These are phyloP conservation scores for Aporrectodea caliginosa DNA, from an alignment of 1,140 invertebrate genomes.

Conservation along the genomic window DNA sequence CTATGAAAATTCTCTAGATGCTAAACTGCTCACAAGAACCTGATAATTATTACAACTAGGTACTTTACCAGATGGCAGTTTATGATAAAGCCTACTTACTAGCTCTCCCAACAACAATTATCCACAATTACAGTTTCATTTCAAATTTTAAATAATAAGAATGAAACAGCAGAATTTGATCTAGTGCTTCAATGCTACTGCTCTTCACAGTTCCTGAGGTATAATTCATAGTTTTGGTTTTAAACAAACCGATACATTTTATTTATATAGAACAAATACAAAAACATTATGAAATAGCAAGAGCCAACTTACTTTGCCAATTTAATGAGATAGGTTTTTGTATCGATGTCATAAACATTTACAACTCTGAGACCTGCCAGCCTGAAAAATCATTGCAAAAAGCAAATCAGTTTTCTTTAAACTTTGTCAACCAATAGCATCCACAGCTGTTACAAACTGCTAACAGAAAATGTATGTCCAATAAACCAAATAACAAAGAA, in stretches of 20 bases:
- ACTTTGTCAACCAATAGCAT: background rate
- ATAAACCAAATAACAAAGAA: background rate
- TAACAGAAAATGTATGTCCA: background rate
- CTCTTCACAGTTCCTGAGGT: background rate
- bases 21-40: no score
- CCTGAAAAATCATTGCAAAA: slow-evolving; percentile 57
- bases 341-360: slow-evolving; percentile 96
- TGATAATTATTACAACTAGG: no score
- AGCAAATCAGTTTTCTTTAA: slow-evolving; percentile 21
- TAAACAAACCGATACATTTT: slow-evolving; percentile 7
- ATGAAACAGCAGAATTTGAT: background rate
- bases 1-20: no score
- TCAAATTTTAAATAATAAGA: no score
- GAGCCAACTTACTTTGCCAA: slow-evolving; percentile 60
- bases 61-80: no score
- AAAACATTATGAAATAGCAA: background rate
- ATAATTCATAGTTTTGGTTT: background rate
- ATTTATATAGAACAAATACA: background rate
- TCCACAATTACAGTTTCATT: no score
- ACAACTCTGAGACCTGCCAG: slow-evolving; percentile 86
- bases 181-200: background rate
- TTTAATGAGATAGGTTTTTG: slow-evolving; percentile 91
- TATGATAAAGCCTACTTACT: no score
- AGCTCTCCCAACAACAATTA: no score
- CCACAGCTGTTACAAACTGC: background rate